Percentiles rank a stretch among this genome's conserved stretches.
Conservation (phyloP, 2,113 vertebrate species). For the Hyaena hyaena region DNA sequence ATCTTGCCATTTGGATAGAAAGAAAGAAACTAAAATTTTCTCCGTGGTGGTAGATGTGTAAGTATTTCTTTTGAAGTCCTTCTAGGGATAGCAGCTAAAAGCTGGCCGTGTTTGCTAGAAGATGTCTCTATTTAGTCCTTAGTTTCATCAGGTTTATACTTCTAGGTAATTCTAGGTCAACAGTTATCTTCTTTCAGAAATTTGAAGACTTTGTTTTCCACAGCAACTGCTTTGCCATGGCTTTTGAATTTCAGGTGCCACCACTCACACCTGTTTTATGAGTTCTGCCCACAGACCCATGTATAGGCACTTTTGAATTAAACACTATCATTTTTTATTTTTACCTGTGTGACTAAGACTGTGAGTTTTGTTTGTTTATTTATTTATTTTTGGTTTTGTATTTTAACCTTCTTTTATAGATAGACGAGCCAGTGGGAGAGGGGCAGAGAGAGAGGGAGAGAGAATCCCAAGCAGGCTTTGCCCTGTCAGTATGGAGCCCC, state of each 20-base stretch:
- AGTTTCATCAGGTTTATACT: not conserved
- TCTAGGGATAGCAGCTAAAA: not conserved
- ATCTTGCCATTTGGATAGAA: not conserved
- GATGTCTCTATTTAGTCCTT: not conserved
- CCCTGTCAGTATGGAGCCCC: no score
- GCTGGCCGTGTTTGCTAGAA: not conserved
- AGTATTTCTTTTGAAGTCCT: not conserved
- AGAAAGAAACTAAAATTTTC: not conserved
- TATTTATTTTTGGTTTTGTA: no score
- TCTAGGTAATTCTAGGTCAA: not conserved
- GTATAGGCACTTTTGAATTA: not conserved
- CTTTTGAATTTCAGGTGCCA: not conserved
- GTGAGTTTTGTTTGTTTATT: no score
- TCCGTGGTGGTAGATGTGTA: not conserved
- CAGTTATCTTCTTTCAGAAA: not conserved
- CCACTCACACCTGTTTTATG: not conserved
- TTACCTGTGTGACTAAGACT: not conserved
- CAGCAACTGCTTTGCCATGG: not conserved
- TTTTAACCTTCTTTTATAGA: no score
- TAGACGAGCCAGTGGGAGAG: no score
- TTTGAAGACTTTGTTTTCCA: not conserved
- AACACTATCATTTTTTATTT: not conserved
- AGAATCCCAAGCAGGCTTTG: no score
- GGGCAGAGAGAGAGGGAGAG: no score
- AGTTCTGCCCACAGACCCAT: not conserved